Evolutionary conservation across 2,113 vertebrate species (phyloP), one percentile per base, ranked within the genome.

Genomic region (Dipodomys stephensi): DNA sequence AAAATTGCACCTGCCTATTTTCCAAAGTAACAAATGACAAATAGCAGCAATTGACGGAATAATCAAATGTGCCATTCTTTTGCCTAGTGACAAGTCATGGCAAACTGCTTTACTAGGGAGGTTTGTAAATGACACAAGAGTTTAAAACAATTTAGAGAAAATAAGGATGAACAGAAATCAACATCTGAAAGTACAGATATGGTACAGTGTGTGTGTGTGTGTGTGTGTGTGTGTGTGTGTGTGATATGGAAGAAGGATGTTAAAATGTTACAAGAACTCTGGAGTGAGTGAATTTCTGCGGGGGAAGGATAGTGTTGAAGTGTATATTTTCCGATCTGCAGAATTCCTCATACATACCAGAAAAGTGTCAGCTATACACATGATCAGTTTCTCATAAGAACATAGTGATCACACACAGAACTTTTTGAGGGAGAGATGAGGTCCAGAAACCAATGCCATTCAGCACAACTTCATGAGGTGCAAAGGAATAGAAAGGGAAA

Each of bases 101-200:
- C 28, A 76, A 25, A 92, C 64, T 32, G 32, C 30, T 87, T 93
- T 86, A 69, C 80, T 6, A 67, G 4, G 53, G 78, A 81, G 81
- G 82, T 67, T 65, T 80, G 16, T 18, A 64, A 46, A 81, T 71
- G 72, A 64, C 25, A 71, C 16, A 73, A 32, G 57, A 74, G 32
- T 62, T 93, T 89, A 93, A 20, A 79, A 46, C 46, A 49, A 90
- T 46, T 86, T 35, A n/a, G 65, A 92, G 73, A 39, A 90, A 87
- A 83, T 25, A 13, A 88, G 19, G 80, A 92, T 71, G 81, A 57
- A 64, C 6, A 28, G 81, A 71, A 83, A 78, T 65, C 28, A 65
- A 30, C 65, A 83, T 49, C 35, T 62, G 82, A 71, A 86, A 89
- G 67, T 65, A 32, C 65, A 68, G 49, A 7, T 20, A 20, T 46